Evolutionary conservation across 2,888 invertebrate species (phyloP).

Genomic region (Proisotoma minuta): DNA sequence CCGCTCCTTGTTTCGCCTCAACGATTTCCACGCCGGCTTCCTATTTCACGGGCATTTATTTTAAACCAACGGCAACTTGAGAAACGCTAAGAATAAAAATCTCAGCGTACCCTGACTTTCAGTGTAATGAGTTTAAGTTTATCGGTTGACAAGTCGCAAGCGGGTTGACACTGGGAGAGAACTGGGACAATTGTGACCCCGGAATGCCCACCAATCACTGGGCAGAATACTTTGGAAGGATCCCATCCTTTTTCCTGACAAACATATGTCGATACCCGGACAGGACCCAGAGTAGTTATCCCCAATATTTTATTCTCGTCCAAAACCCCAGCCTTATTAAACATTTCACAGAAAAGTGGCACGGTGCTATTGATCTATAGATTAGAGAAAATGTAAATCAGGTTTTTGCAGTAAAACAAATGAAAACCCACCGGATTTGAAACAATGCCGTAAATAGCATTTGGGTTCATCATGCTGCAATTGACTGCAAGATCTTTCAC

Average conservation of each 20-base stretch:
- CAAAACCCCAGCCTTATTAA: slow-evolving; percentile 5
- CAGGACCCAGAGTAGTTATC: slow-evolving; percentile 2
- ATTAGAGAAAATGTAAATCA: neutral
- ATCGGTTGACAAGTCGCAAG: slow-evolving; percentile 69
- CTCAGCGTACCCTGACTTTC: slow-evolving; percentile 51
- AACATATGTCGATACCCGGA: neutral
- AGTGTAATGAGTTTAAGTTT: slow-evolving; percentile 71
- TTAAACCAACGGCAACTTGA: slow-evolving; percentile 56
- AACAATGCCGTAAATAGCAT: slow-evolving; percentile 8
- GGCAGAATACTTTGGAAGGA: slow-evolving; percentile 64
- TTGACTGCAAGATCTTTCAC: slow-evolving; percentile 1
- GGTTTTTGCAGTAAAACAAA: too few species aligned
- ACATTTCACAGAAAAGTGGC: slow-evolving; percentile 7
- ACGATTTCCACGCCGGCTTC: slow-evolving; percentile 62
- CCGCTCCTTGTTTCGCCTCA: slow-evolving; percentile 62
- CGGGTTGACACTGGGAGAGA: slow-evolving; percentile 84
- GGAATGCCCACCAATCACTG: slow-evolving; percentile 77
- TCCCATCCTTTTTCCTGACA: slow-evolving; percentile 48
- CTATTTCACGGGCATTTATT: slow-evolving; percentile 49
- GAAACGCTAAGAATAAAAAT: too few species aligned
- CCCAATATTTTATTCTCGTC: slow-evolving; percentile 7
- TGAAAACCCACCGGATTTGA: slow-evolving; percentile 6
- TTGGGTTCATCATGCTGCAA: neutral
- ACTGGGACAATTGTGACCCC: slow-evolving; percentile 96
- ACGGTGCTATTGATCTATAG: slow-evolving; percentile 9